These are phyloP conservation scores for Drosophila anomelani DNA, from an alignment of 2,888 invertebrate genomes.

Conservation along the genomic window DNA sequence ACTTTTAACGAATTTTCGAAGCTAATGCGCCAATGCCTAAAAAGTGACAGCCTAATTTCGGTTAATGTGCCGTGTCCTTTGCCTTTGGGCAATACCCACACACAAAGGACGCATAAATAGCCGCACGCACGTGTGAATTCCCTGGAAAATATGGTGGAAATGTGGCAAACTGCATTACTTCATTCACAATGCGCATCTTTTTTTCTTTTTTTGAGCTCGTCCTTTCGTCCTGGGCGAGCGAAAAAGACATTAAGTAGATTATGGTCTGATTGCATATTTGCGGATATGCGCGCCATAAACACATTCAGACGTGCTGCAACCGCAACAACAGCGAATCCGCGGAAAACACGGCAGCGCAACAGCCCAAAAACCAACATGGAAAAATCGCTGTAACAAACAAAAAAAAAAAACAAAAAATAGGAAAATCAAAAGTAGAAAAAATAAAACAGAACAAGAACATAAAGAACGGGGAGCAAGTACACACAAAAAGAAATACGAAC, in stretches of 20 bases:
- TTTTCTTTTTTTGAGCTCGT: constrained; percentile 23
- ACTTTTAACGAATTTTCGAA: constrained; percentile 45
- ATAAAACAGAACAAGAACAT: constrained; percentile 30
- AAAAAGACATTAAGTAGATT: constrained; percentile 81
- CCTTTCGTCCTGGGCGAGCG: constrained; percentile 54
- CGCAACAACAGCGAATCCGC: constrained; percentile 63
- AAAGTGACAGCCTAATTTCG: constrained; percentile 74
- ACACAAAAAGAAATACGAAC: constrained; percentile 1
- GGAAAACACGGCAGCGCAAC: constrained; percentile 57
- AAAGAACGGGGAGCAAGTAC: constrained; percentile 24
- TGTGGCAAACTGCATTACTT: constrained; percentile 74
- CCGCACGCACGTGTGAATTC: constrained; percentile 35
- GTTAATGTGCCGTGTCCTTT: constrained; percentile 69
- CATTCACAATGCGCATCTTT: constrained; percentile 61
- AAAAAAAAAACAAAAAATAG: constrained; percentile 6
- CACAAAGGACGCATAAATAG: constrained; percentile 24
- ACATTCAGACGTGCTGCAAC: constrained; percentile 81
- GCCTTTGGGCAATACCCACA: constrained; percentile 33
- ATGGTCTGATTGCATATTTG: constrained; percentile 80
- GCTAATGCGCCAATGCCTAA: constrained; percentile 51
- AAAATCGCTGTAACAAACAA: constrained; percentile 36
- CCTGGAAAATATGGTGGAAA: constrained; percentile 20
- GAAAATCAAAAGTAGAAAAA: constrained; percentile 16
- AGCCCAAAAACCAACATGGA: constrained; percentile 49
- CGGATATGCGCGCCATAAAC: constrained; percentile 81